Evolutionary conservation across 23 tunicate species (phyloP), one percentile per base, ranked within the genome.

Genomic region (Clavelina lepadiformis): DNA sequence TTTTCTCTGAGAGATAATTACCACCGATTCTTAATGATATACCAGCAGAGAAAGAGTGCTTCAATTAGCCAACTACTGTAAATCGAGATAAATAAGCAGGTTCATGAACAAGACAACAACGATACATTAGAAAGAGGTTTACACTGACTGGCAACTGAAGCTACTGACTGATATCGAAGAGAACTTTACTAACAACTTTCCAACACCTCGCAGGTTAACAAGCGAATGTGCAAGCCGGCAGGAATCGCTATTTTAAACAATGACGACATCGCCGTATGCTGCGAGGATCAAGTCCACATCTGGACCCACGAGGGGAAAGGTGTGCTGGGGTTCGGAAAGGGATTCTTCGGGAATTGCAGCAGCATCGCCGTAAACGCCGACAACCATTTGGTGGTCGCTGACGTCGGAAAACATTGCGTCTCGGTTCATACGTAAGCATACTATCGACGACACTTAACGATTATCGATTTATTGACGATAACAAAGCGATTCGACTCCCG

Each of bases 251-350:
- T 89, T 15, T 67, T 89, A 19, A 52, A 72, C 23, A 89, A 89
- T 46, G 97, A 89, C 49, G 97, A 89, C 59, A 79, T 89, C 1
- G 97, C 71, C 15, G 97, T 89, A 21, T 89, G 97, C 32, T 89
- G 97, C 64, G 97, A 89, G 62, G 91, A 75, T 28, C 83, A 76
- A 59, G 80, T 89, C 50, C 79, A 81, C 69, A 64, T 89, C 25
- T 89, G 97, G 97, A 89, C 97, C 23, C 87, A 89, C 50, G 97
- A 81, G 56, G 97, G 97, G 3, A 89, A 89, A 62, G 67, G 68
- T 35, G 88, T 89, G 31, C 58, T 56, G 18, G 86, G 89, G 21
- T 80, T 89, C 73, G 97, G 97, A 27, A 81, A 81, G 60, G 89
- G 83, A 31, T 67, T 66, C 20, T 81, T 89, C 74, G 73, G 66